Evolutionary conservation across 2,888 invertebrate genomes (phyloP), one percentile per base, ranked within the genome.

Genomic region (Cotesia congregata): DNA sequence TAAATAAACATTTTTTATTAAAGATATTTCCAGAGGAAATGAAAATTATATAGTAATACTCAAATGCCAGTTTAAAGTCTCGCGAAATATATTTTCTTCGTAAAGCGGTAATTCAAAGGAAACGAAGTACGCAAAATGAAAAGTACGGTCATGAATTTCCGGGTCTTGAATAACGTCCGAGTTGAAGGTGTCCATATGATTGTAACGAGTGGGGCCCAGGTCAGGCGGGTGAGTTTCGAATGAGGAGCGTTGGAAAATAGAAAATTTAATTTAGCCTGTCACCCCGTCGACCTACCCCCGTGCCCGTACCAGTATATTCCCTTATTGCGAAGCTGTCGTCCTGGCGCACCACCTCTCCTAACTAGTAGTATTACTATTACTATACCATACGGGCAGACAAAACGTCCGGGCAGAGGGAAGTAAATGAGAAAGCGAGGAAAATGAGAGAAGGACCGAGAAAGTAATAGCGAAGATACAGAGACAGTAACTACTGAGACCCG

Each of bases 221-320:
- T 83, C 83, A 82, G 82, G 80, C 78, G 78, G 30, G 3, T 30
- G 30, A 30, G 30, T 30, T 30, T 30, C 30, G 80, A 81, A 78
- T 81, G 50, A 50, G 50, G 50, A 50, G 80, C 80, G 82, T 84
- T 85, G 82, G 83, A 84, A 86, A 86, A 87, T 84, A 84, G 84
- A 83, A 85, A 87, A 87, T 86, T 85, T 84, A 85, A 85, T 86
- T 85, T 85, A 83, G 81, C 83, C 81, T 82, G 82, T 83, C 83
- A 83, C 81, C 80, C 82, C 80, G 78, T 78, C 79, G 76, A 59
- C 70, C 78, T 78, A 80, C 76, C 67, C 65, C 77, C 77, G 78
- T 3, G 3, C 30, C 30, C 30, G 30, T 30, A 30, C 30, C 30
- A 30, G 79, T 80, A 77, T 79, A 80, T 76, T 79, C 81, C 76